Base-by-base conservation (phyloP, 2,888 invertebrate genomes). In the Polietes domitor region DNA sequence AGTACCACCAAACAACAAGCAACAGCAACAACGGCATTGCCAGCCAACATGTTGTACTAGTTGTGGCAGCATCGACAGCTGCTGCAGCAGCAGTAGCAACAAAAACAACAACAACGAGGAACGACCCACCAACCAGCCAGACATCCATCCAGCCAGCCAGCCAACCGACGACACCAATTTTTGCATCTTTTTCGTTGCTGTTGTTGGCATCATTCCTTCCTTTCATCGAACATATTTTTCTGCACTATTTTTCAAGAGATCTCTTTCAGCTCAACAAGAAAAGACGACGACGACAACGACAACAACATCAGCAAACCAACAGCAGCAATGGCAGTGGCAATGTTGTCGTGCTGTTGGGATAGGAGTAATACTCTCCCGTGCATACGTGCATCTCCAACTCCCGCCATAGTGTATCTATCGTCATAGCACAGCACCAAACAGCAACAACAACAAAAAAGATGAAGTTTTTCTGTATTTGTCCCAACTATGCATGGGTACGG, bases 291-390 rank as follows among this genome's bases (percentile, higher is more conserved):
- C 41, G n/a, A 19, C 19, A 65, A 65, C 65, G 41, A 41, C 19
- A 19, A 65, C 74, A 47, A 74, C 58, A 73, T 19, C 53, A 58
- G 12, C 17, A 63, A 47, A 58, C 37, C 43, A 50, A 15, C 71
- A 88, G 86, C 87, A 88, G 86, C 87, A 86, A 85, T 88, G 87
- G 83, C 87, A 74, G 76, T 79, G 58, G 77, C 80, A 65, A 37
- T 37, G 37, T 37, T 37, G 37, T 43, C 32, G n/a, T 73, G 24
- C 28, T 61, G 74, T 43, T 70, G 72, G n/a, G n/a, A n/a, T 76
- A 68, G 4, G 12, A 12, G 82, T 74, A 72, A 75, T 32, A 58
- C 68, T 26, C 43, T 61, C 15, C 15, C 68, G 43, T 21, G 21
- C 68, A 43, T 32, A 9, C 63, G 10, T 17, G 1, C 24, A 75